Base-by-base conservation (phyloP, 2,888 invertebrate genomes). In the Leucophora obtusa region DNA sequence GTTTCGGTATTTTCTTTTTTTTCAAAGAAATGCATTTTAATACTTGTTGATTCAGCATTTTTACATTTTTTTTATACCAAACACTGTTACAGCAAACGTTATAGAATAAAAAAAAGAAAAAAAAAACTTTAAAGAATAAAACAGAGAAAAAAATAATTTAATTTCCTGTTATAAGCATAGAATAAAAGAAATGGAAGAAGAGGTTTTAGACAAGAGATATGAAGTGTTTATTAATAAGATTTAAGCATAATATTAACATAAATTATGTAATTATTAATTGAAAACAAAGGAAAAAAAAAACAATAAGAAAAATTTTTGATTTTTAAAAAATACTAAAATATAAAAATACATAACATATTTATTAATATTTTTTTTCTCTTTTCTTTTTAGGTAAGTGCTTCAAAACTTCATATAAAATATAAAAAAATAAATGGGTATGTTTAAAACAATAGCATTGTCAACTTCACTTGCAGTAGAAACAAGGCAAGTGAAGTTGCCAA, bases 81-180 rank as follows among this genome's bases (percentile, higher is more conserved):
- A 58, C 65, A 65, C 53, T 65, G 60, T 14, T 47, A 21, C 24
- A 56, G 24, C 24, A 56, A 60, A 33, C 21, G 54, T 21, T 24
- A 54, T n/a, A 54, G 21, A 54, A 53, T 11, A 11, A 58, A 17
- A 33, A 56, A 60, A 6, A 59, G 15, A 62, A 62, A 38, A 21
- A 47, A 62, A 21, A 21, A 21, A 21, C 21, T 21, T 21, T 58
- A 54, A n/a, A 59, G 59, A 17, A 53, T 33, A 69, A 3, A 59
- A 28, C 5, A 24, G 5, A 24, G 1, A 54, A 47, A 38, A 17
- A 33, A 68, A 56, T 38, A 74, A 69, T 59, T 74, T 69, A 74
- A 79, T 79, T 75, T 79, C 79, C 79, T 79, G 79, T 75, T 75
- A 75, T 43, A 75, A 70, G 38, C 56, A 68, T 65, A 54, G 18